Percentiles rank a stretch among this genome's conserved stretches.
phyloP scores from a whole-genome alignment of 1,140 invertebrate genomes.

The Thaumetopoea pityocampa region DNA sequence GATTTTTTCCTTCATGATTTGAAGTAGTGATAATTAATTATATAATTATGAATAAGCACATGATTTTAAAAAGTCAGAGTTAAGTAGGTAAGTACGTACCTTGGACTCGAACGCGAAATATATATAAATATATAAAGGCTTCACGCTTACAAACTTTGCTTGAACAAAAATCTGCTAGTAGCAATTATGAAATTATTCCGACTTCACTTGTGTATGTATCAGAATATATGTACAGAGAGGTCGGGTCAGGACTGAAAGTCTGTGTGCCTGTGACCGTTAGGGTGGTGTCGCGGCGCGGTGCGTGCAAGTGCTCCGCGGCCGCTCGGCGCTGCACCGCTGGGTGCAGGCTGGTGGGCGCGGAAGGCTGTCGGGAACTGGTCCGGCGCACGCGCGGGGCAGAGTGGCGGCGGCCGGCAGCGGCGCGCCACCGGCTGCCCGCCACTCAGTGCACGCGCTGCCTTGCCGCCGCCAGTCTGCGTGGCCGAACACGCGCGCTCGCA shows the following conservation, averaged over 20 bases:
- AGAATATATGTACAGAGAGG: background rate
- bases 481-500: constrained; percentile 26
- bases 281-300: background rate
- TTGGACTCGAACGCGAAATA: no score
- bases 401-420: constrained; percentile 46
- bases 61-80: no score
- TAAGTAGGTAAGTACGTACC: no score
- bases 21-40: no score
- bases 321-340: constrained; percentile 14
- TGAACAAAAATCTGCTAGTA: no score
- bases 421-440: constrained; percentile 40
- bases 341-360: constrained; percentile 34
- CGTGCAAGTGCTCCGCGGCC: constrained; percentile 17
- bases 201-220: background rate
- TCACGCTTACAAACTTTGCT: no score
- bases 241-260: background rate
- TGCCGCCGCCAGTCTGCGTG: constrained; percentile 54
- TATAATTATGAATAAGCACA: no score
- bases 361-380: constrained; percentile 54
- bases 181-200: no score
- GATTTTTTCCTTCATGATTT: no score
- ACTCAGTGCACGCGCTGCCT: constrained; percentile 66
- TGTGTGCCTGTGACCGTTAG: background rate
- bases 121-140: no score
- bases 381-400: constrained; percentile 67